Evolutionary conservation across 2,888 invertebrate genomes (phyloP), one percentile per base, ranked within the genome.

Genomic region (Tachina grossa): DNA sequence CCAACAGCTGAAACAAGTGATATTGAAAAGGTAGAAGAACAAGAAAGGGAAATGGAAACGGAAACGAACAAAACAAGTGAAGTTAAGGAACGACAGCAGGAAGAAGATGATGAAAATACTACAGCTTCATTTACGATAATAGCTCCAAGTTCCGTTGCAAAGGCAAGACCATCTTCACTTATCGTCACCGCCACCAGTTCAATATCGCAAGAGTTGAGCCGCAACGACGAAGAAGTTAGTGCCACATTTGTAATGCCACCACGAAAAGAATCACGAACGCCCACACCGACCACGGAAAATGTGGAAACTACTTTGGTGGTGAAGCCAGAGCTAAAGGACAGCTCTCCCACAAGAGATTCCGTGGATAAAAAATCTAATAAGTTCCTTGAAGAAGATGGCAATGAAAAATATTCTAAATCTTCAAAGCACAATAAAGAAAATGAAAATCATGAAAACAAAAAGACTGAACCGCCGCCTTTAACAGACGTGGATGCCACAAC

Each of bases 61-160:
- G 47, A 80, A 39, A 11, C 19, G 19, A 61, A 53, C 6, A 55
- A 39, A 71, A 43, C 49, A 16, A 57, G 43, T 41, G 9, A 47
- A 57, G 8, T 6, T 22, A 22, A 59, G 9, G 51, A 84, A 68
- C 45, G 90, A 43, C 59, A 93, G 93, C 88, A 92, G 49, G 87
- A 83, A 19, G 89, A 87, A 14, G 9, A 47, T 9, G 88, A 88
- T 53, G 88, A 88, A 51, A 90, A 91, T 84, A 89, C 91, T 69
- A 91, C 89, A 69, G 91, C 92, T 49, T 89, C 90, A 76, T 92
- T 92, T 86, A 92, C 92, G 5, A 87, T 92, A 45, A 85, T 89
- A 22, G 88, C 91, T 22, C 90, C 90, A 22, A 78, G 79, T 49
- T 80, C 84, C 13, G 83, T 78, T 41, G 83, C 83, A 39, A 82